phyloP scores from a whole-genome alignment of 2,113 vertebrate genomes.

The Lasiurus cinereus region DNA sequence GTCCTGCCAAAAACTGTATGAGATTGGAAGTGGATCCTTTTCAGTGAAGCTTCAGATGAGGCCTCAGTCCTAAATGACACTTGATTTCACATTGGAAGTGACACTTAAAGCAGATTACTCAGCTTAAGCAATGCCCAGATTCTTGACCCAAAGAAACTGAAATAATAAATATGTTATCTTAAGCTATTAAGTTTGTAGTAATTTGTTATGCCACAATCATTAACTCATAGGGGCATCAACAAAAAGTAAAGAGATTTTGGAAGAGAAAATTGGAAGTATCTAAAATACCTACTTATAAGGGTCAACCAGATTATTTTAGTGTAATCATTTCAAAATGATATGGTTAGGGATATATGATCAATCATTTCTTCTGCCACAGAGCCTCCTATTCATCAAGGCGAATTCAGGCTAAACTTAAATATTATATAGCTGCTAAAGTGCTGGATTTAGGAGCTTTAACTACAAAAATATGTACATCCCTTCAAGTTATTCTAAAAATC shows the following conservation, averaged over 20 bases:
- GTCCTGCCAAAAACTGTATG: neutral
- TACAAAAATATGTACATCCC: neutral
- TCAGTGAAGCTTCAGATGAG: neutral
- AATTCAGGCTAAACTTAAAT: neutral
- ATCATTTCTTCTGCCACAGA: neutral
- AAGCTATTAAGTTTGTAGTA: neutral
- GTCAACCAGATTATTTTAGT: neutral
- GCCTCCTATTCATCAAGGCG: neutral
- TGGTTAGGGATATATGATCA: neutral
- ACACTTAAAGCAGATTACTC: neutral
- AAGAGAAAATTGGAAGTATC: neutral
- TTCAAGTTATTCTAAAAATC: neutral
- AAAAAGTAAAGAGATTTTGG: neutral
- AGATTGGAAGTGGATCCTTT: neutral
- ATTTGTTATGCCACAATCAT: neutral
- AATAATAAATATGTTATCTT: neutral
- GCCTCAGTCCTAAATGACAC: neutral
- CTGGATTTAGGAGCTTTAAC: neutral
- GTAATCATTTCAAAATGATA: conserved; percentile 39
- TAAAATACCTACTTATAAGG: neutral
- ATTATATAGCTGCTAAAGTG: neutral
- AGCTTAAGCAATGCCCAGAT: neutral
- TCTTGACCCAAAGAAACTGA: neutral
- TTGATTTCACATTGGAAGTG: neutral
- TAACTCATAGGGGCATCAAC: neutral